Conservation (phyloP, 2,797 vertebrate species). For the Pristis pectinata region DNA sequence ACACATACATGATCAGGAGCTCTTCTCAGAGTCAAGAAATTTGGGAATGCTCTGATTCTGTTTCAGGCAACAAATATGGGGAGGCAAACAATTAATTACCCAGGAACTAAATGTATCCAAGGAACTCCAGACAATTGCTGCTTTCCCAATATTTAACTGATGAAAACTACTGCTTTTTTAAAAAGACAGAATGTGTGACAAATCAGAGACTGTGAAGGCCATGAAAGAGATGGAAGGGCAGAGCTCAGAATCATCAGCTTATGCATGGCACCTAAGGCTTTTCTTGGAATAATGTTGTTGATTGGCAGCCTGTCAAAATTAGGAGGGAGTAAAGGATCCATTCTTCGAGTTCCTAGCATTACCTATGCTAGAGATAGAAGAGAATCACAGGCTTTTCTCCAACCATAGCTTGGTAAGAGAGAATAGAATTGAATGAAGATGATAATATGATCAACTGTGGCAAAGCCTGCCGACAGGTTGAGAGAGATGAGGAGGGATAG, state of each 20-base stretch:
- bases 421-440: background rate
- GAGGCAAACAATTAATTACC: background rate
- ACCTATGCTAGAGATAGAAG: background rate
- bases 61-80: background rate
- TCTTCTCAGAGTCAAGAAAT: background rate
- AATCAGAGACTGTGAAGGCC: background rate
- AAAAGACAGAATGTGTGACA: background rate
- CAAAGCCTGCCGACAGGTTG: background rate
- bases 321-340: background rate
- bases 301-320: background rate
- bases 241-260: background rate
- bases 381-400: background rate
- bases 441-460: background rate
- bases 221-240: background rate
- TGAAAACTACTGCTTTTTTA: background rate
- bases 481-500: background rate
- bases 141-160: background rate
- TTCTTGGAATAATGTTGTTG: background rate
- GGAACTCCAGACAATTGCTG: background rate
- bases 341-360: background rate
- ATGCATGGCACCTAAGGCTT: background rate
- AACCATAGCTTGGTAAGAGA: background rate
- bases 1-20: background rate
- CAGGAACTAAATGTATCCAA: too few relatives aligned
- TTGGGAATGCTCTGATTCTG: background rate